These are phyloP conservation scores for Pristionchus maxplancki DNA, from an alignment of 2,888 invertebrate genomes.

Conservation along the genomic window DNA sequence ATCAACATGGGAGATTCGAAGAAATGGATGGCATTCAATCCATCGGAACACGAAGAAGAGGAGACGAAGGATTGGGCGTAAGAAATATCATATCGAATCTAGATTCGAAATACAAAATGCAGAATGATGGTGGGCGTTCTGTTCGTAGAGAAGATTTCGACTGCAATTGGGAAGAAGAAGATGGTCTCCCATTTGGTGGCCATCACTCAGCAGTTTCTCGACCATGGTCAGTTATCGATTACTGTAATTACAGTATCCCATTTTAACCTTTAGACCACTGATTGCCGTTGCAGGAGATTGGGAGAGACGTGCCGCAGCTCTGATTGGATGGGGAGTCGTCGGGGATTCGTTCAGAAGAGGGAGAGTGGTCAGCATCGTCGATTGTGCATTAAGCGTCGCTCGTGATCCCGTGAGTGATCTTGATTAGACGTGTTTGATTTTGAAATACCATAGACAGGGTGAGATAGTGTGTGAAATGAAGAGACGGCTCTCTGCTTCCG, in stretches of 20 bases:
- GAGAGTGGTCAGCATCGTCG: neutral
- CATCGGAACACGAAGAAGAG: neutral
- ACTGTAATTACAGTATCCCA: neutral
- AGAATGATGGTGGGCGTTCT: too few species aligned
- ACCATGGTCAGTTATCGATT: neutral
- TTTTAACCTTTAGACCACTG: neutral
- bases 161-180: neutral
- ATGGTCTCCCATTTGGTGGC: neutral
- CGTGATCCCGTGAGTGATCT: neutral
- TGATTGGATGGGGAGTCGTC: neutral
- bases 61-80: neutral
- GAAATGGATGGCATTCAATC: neutral
- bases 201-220: neutral
- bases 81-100: neutral
- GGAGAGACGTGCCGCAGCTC: neutral
- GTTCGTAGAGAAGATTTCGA: neutral
- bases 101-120: too few species aligned
- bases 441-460: neutral
- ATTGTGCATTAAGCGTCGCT: neutral
- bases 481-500: too few species aligned
- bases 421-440: neutral
- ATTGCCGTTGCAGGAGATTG: neutral
- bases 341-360: neutral
- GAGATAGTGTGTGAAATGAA: neutral
- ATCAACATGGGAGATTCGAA: neutral